These are phyloP conservation scores for Orbicella faveolata DNA, from an alignment of 64 coral and sea anemone species.

Conservation along the genomic window DNA sequence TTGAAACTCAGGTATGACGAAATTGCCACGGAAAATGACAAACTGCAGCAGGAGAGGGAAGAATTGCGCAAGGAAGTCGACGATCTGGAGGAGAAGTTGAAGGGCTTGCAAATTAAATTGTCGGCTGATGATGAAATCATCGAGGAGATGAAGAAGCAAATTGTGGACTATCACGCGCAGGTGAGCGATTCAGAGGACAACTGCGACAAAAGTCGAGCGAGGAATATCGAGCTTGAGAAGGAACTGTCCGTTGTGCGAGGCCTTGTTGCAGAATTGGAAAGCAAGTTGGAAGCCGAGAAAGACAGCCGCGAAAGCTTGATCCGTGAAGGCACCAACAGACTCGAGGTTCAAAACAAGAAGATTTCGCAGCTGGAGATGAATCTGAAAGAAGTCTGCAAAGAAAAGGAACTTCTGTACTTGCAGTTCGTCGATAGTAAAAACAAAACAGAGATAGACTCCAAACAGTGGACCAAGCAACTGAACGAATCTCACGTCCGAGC, in stretches of 20 bases:
- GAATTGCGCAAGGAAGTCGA: slow-evolving; percentile 40
- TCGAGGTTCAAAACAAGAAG: slow-evolving; percentile 56
- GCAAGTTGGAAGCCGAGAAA: slow-evolving; percentile 57
- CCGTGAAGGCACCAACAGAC: slow-evolving; percentile 43
- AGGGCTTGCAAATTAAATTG: slow-evolving; percentile 59
- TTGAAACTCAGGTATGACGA: slow-evolving; percentile 63
- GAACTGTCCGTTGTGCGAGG: slow-evolving; percentile 45
- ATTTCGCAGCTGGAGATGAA: slow-evolving; percentile 54
- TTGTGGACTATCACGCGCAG: slow-evolving; percentile 25
- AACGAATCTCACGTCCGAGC: slow-evolving; percentile 52
- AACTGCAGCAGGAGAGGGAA: slow-evolving; percentile 48
- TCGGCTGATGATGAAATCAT: slow-evolving; percentile 42
- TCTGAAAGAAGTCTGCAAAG: slow-evolving; percentile 56
- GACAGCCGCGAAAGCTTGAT: slow-evolving; percentile 55
- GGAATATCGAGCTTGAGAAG: slow-evolving; percentile 58
- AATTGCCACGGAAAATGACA: slow-evolving; percentile 51
- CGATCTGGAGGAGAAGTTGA: slow-evolving; percentile 46
- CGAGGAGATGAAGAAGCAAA: slow-evolving; percentile 35
- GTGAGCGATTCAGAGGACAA: slow-evolving; percentile 1
- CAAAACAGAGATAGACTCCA: slow-evolving; percentile 50
- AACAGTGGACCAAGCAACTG: slow-evolving; percentile 59
- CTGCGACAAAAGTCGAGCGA: slow-evolving; percentile 27
- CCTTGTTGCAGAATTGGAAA: slow-evolving; percentile 40
- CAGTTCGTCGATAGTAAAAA: slow-evolving; percentile 56
- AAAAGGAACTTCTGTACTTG: slow-evolving; percentile 62